These are phyloP conservation scores for Solea solea DNA, from an alignment of 2,113 vertebrate genomes.

Conservation along the genomic window DNA sequence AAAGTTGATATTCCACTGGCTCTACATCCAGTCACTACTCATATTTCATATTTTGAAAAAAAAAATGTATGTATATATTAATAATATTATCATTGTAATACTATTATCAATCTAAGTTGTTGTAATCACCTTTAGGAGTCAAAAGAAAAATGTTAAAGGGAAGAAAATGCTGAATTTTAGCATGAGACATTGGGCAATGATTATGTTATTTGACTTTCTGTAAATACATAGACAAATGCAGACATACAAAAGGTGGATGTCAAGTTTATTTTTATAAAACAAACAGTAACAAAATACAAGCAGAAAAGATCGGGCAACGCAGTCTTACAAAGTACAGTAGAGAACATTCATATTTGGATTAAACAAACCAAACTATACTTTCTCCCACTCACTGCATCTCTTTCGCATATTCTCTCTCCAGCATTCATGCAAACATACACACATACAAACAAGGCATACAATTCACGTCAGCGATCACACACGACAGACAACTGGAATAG, in stretches of 20 bases:
- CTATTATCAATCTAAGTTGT: too few species aligned
- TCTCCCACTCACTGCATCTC: background rate
- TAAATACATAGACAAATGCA: constrained; percentile 18
- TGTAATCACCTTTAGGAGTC: too few species aligned
- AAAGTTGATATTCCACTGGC: too few species aligned
- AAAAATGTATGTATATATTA: too few species aligned
- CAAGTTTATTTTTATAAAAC: constrained; percentile 70
- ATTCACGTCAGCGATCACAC: constrained; percentile 42
- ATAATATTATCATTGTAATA: too few species aligned
- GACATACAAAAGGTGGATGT: constrained; percentile 47
- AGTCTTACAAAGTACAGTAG: constrained; percentile 43
- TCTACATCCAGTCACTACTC: too few species aligned
- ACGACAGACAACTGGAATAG: constrained; percentile 42
- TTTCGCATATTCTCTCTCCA: background rate
- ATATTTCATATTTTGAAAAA: too few species aligned
- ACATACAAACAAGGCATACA: constrained; percentile 16
- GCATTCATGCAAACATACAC: constrained; percentile 7
- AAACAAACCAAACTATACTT: constrained; percentile 31
- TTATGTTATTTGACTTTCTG: too few species aligned
- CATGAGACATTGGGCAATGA: too few species aligned
- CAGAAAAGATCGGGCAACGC: constrained; percentile 65
- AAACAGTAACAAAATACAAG: constrained; percentile 77
- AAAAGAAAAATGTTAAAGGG: too few species aligned
- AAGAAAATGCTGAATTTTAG: too few species aligned
- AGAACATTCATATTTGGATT: constrained; percentile 68